These are phyloP conservation scores for Drosophila melanica DNA, from an alignment of 1,140 invertebrate species.

Conservation along the genomic window DNA sequence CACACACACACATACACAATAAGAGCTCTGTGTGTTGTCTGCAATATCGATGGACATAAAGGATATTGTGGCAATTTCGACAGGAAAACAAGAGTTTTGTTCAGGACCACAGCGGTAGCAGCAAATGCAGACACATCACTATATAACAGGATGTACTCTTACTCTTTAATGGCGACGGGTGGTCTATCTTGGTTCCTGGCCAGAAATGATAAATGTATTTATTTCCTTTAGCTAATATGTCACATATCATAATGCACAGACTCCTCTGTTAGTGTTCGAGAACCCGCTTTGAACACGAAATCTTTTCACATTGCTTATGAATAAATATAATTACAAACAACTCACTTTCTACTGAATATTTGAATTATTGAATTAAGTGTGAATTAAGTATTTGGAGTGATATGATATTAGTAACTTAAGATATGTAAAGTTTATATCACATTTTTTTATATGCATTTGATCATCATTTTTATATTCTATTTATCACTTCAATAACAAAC, in stretches of 20 bases:
- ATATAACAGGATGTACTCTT: slow-evolving; percentile 67
- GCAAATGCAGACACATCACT: slow-evolving; percentile 42
- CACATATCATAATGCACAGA: slow-evolving; percentile 20
- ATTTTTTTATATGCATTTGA: too few relatives aligned
- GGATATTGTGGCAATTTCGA: slow-evolving; percentile 81
- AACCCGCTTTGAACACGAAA: not conserved
- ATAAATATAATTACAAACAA: not conserved
- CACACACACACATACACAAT: slow-evolving; percentile 9
- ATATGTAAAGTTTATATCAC: too few relatives aligned
- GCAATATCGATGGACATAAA: slow-evolving; percentile 65
- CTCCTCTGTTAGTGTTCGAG: not conserved
- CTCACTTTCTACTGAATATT: too few relatives aligned
- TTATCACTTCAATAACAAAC: too few relatives aligned
- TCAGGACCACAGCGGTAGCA: slow-evolving; percentile 63
- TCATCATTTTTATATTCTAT: too few relatives aligned
- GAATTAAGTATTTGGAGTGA: too few relatives aligned
- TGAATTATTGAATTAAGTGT: too few relatives aligned
- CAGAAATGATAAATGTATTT: slow-evolving; percentile 82
- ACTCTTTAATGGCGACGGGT: slow-evolving; percentile 64
- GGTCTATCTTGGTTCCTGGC: slow-evolving; percentile 69
- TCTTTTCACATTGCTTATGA: not conserved
- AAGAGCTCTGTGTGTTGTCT: slow-evolving; percentile 40
- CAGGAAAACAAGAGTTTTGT: slow-evolving; percentile 76
- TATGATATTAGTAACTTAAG: too few relatives aligned
- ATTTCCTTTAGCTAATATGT: slow-evolving; percentile 56